A percentile compares a stretch with the other conserved stretches of the same genome.
Evolutionary conservation across 2,888 invertebrate genomes (phyloP).

Genomic region (Sphaerophoria taeniata): DNA sequence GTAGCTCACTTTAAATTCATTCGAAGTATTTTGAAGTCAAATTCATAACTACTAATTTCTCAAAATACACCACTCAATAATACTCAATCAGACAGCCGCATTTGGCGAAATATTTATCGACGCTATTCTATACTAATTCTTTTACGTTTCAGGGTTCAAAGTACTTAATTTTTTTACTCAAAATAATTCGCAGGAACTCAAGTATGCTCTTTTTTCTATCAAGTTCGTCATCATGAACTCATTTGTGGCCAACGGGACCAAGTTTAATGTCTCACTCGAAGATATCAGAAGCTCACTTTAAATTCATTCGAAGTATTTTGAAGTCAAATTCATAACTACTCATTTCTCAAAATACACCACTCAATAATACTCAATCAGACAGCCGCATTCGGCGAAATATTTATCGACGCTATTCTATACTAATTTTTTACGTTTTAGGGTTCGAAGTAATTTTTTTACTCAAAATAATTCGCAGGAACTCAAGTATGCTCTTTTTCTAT

Average conservation of each 20-base stretch:
- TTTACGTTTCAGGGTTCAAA: too few relatives aligned
- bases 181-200: conserved; percentile 1
- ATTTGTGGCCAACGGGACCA: too few relatives aligned
- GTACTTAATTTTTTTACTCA: background rate
- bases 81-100: too few relatives aligned
- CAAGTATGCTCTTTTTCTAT: background rate
- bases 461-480: background rate
- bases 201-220: background rate
- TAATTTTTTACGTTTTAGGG: too few relatives aligned
- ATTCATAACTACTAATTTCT: background rate
- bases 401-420: too few relatives aligned
- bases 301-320: too few relatives aligned
- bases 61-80: background rate
- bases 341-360: background rate
- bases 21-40: too few relatives aligned
- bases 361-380: background rate
- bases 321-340: too few relatives aligned
- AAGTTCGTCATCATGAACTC: background rate
- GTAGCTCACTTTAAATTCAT: too few relatives aligned
- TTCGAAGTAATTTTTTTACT: background rate
- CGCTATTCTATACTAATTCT: background rate
- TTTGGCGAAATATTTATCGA: background rate
- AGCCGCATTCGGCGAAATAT: too few relatives aligned
- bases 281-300: too few relatives aligned
- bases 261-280: too few relatives aligned